phyloP scores from a whole-genome alignment of 2,888 invertebrate species.

The Latrodectus hesperus region DNA sequence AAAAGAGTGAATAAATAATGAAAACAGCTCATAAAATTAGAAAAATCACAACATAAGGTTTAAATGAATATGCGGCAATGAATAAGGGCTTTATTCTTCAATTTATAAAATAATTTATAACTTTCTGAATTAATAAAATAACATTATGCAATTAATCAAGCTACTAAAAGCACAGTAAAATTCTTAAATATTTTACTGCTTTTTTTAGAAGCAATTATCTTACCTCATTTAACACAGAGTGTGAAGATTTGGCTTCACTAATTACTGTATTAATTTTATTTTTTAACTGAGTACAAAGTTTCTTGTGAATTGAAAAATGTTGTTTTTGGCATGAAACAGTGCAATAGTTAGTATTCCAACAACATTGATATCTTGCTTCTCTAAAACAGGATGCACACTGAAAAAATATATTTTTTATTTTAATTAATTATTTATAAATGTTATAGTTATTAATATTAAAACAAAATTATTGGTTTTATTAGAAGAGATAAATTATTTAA shows the following conservation, averaged over 20 bases:
- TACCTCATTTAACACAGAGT: slow-evolving; percentile 25
- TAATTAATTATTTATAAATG: neutral
- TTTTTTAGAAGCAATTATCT: neutral
- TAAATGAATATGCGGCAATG: too few relatives aligned
- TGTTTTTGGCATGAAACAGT: slow-evolving; percentile 65
- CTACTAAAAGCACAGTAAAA: too few relatives aligned
- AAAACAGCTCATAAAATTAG: too few relatives aligned
- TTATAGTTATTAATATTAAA: neutral
- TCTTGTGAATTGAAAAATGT: slow-evolving; percentile 63
- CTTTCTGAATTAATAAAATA: too few relatives aligned
- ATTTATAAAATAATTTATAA: too few relatives aligned
- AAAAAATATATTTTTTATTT: slow-evolving; percentile 9
- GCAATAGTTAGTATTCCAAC: slow-evolving; percentile 83
- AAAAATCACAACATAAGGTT: too few relatives aligned
- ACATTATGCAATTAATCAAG: too few relatives aligned
- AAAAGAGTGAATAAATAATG: too few relatives aligned
- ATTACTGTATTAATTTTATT: neutral
- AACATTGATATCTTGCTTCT: slow-evolving; percentile 94
- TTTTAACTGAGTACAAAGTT: slow-evolving; percentile 63
- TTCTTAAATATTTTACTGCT: neutral
- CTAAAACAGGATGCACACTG: slow-evolving; percentile 88
- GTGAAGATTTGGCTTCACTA: neutral
- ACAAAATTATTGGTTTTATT: neutral
- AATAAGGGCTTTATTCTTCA: too few relatives aligned
- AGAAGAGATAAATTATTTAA: neutral